Conservation (phyloP, 2,888 invertebrate genomes). For the Nemoura dubitans region DNA sequence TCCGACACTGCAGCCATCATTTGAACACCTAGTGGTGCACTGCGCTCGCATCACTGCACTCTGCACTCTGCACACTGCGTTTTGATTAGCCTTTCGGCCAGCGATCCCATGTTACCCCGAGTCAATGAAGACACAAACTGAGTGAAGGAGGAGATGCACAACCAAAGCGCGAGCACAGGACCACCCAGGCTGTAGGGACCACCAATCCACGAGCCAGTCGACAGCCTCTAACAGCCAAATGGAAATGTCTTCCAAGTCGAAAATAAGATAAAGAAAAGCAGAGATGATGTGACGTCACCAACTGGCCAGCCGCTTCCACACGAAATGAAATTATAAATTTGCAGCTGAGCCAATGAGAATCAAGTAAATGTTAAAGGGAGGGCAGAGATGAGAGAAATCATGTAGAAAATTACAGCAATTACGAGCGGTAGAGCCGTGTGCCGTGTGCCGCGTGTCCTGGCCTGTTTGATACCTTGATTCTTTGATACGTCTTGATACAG, state of each 20-base stretch:
- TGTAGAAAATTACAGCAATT: slow-evolving; percentile 42
- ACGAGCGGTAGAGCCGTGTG: slow-evolving; percentile 21
- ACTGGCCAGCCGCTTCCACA: slow-evolving; percentile 31
- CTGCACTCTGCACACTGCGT: neutral
- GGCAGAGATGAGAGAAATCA: slow-evolving; percentile 39
- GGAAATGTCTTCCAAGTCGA: slow-evolving; percentile 49
- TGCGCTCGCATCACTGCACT: neutral
- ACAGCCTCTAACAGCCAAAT: slow-evolving; percentile 47
- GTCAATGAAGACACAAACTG: slow-evolving; percentile 44
- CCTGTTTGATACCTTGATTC: slow-evolving; percentile 3
- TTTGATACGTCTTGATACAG: neutral
- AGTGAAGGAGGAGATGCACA: slow-evolving; percentile 13
- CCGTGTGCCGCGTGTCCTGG: neutral
- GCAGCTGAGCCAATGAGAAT: slow-evolving; percentile 30
- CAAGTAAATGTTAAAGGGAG: slow-evolving; percentile 32
- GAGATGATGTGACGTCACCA: slow-evolving; percentile 28
- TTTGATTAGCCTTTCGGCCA: neutral
- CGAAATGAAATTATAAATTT: slow-evolving; percentile 42
- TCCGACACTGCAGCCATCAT: too few relatives aligned
- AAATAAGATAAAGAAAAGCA: slow-evolving; percentile 41
- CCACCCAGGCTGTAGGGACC: slow-evolving; percentile 48
- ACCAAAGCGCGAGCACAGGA: slow-evolving; percentile 40
- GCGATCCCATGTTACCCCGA: slow-evolving; percentile 26
- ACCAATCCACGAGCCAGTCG: slow-evolving; percentile 48
- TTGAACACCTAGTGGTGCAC: too few relatives aligned